Base-by-base conservation (phyloP, 2,797 vertebrate species). In the Xenops minutus region DNA sequence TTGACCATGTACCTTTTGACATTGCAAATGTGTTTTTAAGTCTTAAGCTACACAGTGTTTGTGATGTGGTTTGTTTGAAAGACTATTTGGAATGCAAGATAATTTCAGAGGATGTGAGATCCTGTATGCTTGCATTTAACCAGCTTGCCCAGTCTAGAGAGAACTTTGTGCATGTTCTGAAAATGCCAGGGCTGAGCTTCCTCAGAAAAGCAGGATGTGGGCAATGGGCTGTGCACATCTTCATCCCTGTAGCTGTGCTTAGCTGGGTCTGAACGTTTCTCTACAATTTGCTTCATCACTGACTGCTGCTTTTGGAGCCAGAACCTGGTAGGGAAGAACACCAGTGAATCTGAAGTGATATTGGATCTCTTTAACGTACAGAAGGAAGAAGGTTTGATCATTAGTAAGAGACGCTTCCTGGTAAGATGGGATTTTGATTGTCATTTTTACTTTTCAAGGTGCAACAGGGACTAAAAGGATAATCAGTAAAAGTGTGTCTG, bases 261-360 rank as follows among this genome's bases (percentile, higher is more conserved):
- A 30, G 13, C 43, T n/a, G 10, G 22, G 18, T 76, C 72, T 69
- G 51, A 43, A 14, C 8, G 1, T 23, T 71, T 30, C 34, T 59
- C n/a, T 2, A 3, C 51, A 66, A n/a, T 37, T 56, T 2, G 0
- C 34, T 73, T 61, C 3, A 1, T 55, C 51, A 12, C 36, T 27
- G 52, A 18, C 16, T 29, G 12, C 62, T 44, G 7, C 32, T 59
- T 81, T 23, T 26, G 59, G 39, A 44, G 26, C 49, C 44, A 29
- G 49, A 68, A n/a, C 24, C 37, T 37, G 44, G 12, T 37, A 34
- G 29, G 44, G 54, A 72, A 39, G 24, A 81, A 23, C 27, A 52
- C 17, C 24, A 18, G 4, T 29, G 59, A 48, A 36, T 19, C 15
- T 74, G 78, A 29, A 49, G 62, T 23, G 23, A 18, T 78, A 1